Conservation (phyloP, 2,797 vertebrate species). For the Hylomyscus alleni region DNA sequence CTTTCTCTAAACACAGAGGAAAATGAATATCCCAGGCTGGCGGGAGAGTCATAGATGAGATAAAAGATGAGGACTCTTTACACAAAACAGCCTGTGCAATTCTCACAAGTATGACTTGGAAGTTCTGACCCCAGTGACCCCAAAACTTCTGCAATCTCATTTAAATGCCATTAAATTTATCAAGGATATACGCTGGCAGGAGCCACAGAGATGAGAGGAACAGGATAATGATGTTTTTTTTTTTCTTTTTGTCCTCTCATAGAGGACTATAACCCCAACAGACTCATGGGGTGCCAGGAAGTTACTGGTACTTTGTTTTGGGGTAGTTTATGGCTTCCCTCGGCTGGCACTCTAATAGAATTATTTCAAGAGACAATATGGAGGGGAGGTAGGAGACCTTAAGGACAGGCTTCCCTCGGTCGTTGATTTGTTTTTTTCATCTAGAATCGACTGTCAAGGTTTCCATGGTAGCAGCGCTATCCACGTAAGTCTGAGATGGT, state of each 20-base stretch:
- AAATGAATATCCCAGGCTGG: neutral
- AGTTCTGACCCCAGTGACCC: neutral
- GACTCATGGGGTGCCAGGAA: neutral
- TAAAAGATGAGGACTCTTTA: neutral
- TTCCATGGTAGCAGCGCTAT: conserved; percentile 17
- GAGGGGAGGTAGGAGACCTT: neutral
- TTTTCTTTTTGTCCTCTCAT: neutral
- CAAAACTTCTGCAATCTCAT: neutral
- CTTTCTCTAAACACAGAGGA: neutral
- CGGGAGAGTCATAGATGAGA: neutral
- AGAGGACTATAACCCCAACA: neutral
- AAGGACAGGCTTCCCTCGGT: neutral
- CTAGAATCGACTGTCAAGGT: conserved; percentile 37
- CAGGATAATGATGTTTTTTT: neutral
- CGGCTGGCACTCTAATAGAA: neutral
- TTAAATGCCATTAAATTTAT: neutral
- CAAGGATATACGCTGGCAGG: neutral
- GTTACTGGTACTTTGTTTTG: neutral
- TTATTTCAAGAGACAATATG: neutral
- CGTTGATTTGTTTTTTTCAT: neutral
- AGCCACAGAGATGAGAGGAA: neutral
- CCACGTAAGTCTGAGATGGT: conserved; percentile 15
- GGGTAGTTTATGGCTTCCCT: neutral
- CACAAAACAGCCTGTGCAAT: neutral
- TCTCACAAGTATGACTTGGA: neutral